Base-by-base conservation (phyloP, 1,140 invertebrate genomes). In the Neomicropteryx cornuta region DNA sequence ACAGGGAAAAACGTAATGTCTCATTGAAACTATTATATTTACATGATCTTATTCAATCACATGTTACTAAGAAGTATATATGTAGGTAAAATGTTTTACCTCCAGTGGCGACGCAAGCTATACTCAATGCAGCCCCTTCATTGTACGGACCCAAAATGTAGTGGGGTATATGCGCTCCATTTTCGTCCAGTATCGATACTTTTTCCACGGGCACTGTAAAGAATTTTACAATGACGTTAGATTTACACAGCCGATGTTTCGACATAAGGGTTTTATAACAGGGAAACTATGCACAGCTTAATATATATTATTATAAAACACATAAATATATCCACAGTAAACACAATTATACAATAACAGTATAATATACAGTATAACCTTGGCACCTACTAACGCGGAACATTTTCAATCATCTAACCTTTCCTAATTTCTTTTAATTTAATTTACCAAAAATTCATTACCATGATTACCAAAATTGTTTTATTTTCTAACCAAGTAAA, bases 41-140 rank as follows among this genome's bases (percentile, higher is more conserved):
- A n/a, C n/a, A n/a, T n/a, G n/a, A n/a, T n/a, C n/a, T n/a, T n/a
- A n/a, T n/a, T n/a, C n/a, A n/a, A n/a, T n/a, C n/a, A n/a, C n/a
- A n/a, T n/a, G n/a, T n/a, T n/a, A n/a, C n/a, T n/a, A n/a, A n/a
- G n/a, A n/a, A n/a, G n/a, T n/a, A n/a, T n/a, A n/a, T n/a, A n/a
- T n/a, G n/a, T n/a, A n/a, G n/a, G n/a, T n/a, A n/a, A n/a, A n/a
- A 43, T 42, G 44, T 49, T 66, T 75, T 66, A 78, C 77, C 77
- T 68, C 78, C 79, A 39, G 69, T 72, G 28, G 77, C 76, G 37
- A 77, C 72, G 53, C 80, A 83, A 34, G 77, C 76, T 35, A 82
- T 74, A 51, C 77, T 73, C 29, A 81, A 64, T 27, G 72, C 70
- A 2, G 72, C 62, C 18, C 79, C 79, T 60, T 82, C 79, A 44